Percentiles rank a stretch among this genome's conserved stretches.
Conservation (phyloP, 2,113 vertebrate genomes). For the Cyphomyrus discorhynchus region DNA sequence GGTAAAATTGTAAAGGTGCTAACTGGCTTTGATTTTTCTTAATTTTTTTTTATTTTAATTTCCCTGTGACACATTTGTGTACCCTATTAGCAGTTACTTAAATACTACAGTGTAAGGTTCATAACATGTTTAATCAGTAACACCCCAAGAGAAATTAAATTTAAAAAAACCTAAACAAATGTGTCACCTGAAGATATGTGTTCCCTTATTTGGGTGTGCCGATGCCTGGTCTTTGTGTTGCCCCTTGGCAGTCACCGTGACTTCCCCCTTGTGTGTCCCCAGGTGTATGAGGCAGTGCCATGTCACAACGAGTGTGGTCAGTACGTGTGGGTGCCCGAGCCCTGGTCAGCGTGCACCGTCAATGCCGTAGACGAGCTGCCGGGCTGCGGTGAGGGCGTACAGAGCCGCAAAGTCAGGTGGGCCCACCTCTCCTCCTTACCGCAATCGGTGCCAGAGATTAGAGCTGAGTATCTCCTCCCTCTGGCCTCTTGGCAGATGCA, state of each 20-base stretch:
- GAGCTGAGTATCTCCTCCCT: not conserved
- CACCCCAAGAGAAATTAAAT: not conserved
- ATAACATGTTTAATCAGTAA: not conserved
- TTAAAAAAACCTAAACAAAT: not conserved
- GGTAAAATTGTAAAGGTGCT: not conserved
- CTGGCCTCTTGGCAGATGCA: constrained; percentile 64
- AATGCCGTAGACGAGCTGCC: constrained; percentile 71
- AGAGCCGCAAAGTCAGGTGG: constrained; percentile 85
- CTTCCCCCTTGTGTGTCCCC: constrained; percentile 31
- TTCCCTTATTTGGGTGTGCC: not conserved
- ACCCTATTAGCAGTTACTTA: not conserved
- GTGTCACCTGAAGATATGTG: not conserved
- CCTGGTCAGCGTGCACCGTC: constrained; percentile 89
- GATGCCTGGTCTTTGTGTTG: not conserved
- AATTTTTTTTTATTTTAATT: not conserved
- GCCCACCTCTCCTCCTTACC: constrained; percentile 26
- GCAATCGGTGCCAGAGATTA: not conserved
- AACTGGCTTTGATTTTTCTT: not conserved
- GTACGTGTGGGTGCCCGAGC: constrained; percentile 76
- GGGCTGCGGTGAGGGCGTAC: constrained; percentile 83
- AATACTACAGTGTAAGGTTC: not conserved
- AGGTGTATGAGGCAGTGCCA: constrained; percentile 86
- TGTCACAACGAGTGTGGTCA: constrained; percentile 79
- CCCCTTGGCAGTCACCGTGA: not conserved
- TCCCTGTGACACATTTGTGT: not conserved